Conservation (phyloP, 2,113 vertebrate genomes). For the Talpa occidentalis region DNA sequence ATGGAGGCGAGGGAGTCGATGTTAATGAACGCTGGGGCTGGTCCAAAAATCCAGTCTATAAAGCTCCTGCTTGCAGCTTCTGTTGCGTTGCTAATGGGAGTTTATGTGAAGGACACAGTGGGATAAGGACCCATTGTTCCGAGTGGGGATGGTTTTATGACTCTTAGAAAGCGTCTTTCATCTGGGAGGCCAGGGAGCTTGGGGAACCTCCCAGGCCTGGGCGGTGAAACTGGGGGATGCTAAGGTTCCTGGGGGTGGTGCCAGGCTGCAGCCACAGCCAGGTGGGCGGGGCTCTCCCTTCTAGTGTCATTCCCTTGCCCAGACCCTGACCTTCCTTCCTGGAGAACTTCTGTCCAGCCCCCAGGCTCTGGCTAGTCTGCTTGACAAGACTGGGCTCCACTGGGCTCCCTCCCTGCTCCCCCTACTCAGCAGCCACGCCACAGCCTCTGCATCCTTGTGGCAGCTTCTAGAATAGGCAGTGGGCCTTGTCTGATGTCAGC, state of each 20-base stretch:
- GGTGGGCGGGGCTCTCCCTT: neutral
- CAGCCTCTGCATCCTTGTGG: neutral
- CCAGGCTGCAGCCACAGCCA: conserved; percentile 46
- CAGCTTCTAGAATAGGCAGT: conserved; percentile 12
- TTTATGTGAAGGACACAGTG: conserved; percentile 61
- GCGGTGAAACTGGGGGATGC: conserved; percentile 11
- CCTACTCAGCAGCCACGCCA: neutral
- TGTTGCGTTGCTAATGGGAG: conserved; percentile 52
- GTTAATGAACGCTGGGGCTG: conserved; percentile 57
- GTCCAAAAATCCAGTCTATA: conserved; percentile 73
- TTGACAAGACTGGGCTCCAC: neutral
- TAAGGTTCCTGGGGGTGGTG: conserved; percentile 64
- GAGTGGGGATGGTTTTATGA: conserved; percentile 60
- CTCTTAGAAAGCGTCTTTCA: conserved; percentile 79
- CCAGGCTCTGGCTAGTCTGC: neutral
- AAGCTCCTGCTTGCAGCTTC: conserved; percentile 42
- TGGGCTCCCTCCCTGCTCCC: neutral
- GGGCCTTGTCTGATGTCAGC: conserved; percentile 36
- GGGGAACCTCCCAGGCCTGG: conserved; percentile 48
- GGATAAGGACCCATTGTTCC: conserved; percentile 77
- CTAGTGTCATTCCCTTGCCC: neutral
- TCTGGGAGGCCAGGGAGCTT: conserved; percentile 56
- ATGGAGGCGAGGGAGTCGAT: neutral
- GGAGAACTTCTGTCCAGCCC: neutral
- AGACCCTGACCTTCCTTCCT: neutral